A percentile compares a stretch with the other conserved stretches of the same genome.
Conservation (phyloP, 2,888 invertebrate genomes). For the Drosophila neonasuta region DNA sequence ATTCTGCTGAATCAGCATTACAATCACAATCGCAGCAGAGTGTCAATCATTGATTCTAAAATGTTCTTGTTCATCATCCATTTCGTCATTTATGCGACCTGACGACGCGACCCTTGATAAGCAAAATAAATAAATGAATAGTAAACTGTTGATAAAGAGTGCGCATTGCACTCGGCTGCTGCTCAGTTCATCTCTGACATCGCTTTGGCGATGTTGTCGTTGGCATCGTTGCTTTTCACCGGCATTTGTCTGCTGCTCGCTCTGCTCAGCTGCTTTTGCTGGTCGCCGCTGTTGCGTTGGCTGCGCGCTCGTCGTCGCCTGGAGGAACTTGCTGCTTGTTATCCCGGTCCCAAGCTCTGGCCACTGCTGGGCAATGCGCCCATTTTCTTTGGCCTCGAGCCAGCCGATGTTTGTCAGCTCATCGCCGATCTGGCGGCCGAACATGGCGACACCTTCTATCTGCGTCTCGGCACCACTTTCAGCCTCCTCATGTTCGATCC, state of each 20-base stretch:
- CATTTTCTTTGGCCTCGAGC: constrained; percentile 57
- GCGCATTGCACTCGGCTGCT: not conserved
- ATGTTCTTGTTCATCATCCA: too few relatives aligned
- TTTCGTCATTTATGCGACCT: too few relatives aligned
- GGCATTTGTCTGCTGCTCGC: constrained; percentile 20
- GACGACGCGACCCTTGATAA: too few relatives aligned
- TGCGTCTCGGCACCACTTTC: constrained; percentile 55
- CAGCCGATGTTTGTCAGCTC: constrained; percentile 36
- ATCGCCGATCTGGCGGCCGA: constrained; percentile 35
- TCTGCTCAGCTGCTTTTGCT: constrained; percentile 10
- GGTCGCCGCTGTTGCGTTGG: constrained; percentile 22
- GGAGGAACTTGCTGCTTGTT: constrained; percentile 41
- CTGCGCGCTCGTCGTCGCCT: constrained; percentile 37
- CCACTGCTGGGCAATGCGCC: constrained; percentile 83
- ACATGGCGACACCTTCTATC: constrained; percentile 50
- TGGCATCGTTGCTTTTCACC: constrained; percentile 9
- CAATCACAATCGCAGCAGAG: too few relatives aligned
- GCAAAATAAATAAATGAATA: too few relatives aligned
- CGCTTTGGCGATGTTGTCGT: constrained; percentile 19
- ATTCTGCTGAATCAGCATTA: too few relatives aligned
- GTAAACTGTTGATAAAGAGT: not conserved
- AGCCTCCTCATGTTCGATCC: constrained; percentile 57
- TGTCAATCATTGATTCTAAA: too few relatives aligned
- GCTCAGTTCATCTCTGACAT: not conserved
- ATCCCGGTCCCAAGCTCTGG: constrained; percentile 78